Conservation (phyloP, 2,888 invertebrate species). For the Epinotia brunnichana region DNA sequence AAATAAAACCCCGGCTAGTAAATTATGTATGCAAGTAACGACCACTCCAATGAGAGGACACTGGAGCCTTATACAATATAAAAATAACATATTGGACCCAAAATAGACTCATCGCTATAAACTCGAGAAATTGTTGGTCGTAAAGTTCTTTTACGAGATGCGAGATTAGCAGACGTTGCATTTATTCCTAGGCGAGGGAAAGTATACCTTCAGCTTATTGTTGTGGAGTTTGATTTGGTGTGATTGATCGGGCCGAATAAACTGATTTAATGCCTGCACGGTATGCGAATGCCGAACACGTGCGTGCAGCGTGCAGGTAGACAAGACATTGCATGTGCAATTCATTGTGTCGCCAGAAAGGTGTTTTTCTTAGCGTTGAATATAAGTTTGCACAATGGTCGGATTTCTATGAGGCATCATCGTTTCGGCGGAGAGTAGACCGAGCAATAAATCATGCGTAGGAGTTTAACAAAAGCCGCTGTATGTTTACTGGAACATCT, state of each 20-base stretch:
- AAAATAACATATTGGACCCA: slow-evolving; percentile 57
- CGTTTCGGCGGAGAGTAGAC: slow-evolving; percentile 66
- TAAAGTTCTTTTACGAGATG: slow-evolving; percentile 65
- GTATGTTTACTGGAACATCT: slow-evolving; percentile 80
- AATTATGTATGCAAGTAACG: slow-evolving; percentile 48
- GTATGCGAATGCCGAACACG: slow-evolving; percentile 79
- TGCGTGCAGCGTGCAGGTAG: slow-evolving; percentile 83
- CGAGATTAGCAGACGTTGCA: slow-evolving; percentile 58
- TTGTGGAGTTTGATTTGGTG: slow-evolving; percentile 59
- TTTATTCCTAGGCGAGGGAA: slow-evolving; percentile 52
- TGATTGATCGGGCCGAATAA: slow-evolving; percentile 56
- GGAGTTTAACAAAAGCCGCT: slow-evolving; percentile 69
- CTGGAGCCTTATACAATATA: slow-evolving; percentile 49
- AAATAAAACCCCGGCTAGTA: slow-evolving; percentile 45
- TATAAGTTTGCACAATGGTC: slow-evolving; percentile 79
- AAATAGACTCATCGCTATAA: slow-evolving; percentile 63
- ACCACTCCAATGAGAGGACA: slow-evolving; percentile 48
- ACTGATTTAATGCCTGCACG: slow-evolving; percentile 61
- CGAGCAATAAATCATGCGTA: slow-evolving; percentile 78
- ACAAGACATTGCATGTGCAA: slow-evolving; percentile 72
- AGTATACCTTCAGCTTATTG: slow-evolving; percentile 56
- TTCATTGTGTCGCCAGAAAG: slow-evolving; percentile 72
- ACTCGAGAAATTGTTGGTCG: slow-evolving; percentile 63
- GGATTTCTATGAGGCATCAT: slow-evolving; percentile 70
- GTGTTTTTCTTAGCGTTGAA: slow-evolving; percentile 72